Evolutionary conservation across 2,888 invertebrate genomes (phyloP), one percentile per base, ranked within the genome.

Genomic region (Liodrosophila aerea): DNA sequence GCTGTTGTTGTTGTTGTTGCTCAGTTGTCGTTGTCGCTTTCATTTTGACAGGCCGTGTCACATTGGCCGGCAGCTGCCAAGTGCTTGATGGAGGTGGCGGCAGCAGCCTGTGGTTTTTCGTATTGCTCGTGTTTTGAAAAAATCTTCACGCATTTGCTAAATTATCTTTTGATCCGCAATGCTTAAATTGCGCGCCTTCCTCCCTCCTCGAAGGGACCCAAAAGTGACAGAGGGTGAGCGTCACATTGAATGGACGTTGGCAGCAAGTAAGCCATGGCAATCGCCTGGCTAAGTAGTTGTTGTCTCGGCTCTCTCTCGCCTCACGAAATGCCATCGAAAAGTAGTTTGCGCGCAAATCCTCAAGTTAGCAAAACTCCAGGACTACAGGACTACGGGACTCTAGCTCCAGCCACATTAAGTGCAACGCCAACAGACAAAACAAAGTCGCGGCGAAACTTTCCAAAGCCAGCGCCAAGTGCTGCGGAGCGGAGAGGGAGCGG

Each of bases 141-240:
- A 86, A 85, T 85, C 80, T 85, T 82, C 85, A 88, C 83, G 86
- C 86, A 87, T 82, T 74, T 87, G 76, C 73, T 83, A 88, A 88
- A 88, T 88, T 85, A 88, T 87, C 87, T 87, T 88, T 88, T 88
- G 86, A 88, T 88, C 87, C 88, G 74, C 63, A 71, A 22, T 70
- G 76, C 83, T 87, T 86, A 84, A 85, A 74, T 76, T 63, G 70
- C 61, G 62, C 53, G 47, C 60, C 49, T 16, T 40, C n/a, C 11
- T n/a, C 7, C n/a, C 15, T 4, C 16, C 5, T 0, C 8, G n/a
- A 9, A 22, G 49, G 62, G n/a, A n/a, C n/a, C n/a, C n/a, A n/a
- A 74, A 69, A 64, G 59, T 63, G 63, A 53, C 49, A 33, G 49
- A 40, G 37, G 40, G 66, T 33, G 27, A 13, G 22, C 22, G 22